Evolutionary conservation across 2,797 vertebrate genomes (phyloP), one percentile per base, ranked within the genome.

Genomic region (Danio jaintianensis): DNA sequence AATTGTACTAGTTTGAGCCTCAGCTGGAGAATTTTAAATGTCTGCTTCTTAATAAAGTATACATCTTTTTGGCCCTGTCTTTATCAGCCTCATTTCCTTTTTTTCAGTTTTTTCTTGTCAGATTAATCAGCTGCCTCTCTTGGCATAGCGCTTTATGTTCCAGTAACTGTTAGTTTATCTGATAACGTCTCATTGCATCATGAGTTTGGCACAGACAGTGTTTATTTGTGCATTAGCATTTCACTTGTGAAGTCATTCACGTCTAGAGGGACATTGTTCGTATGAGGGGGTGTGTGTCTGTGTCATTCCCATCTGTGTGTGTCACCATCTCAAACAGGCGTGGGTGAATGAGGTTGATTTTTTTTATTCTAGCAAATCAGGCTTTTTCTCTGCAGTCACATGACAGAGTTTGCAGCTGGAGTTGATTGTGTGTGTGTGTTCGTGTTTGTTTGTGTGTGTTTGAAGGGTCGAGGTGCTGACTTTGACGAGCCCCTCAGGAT

Each of bases 401-500:
- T 91, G 91, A 90, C 81, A 20, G 0, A 22, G 78, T 42, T 45
- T 83, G 85, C 88, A 89, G 89, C 89, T 90, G 88, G 42, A 77
- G 72, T 83, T 90, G 66, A 84, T 12, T 29, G 29, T 29, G 29
- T 81, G 67, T 79, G 38, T 84, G 66, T 81, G 52, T 84, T 76
- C 78, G 61, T 79, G 77, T 84, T 64, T 85, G 78, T 79, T 22
- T 83, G 48, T 83, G 71, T 87, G 53, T 87, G n/a, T 80, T 58
- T 84, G 83, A 88, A 98, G 97, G 93, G 92, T 72, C 93, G 94
- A 75, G 84, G 92, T 69, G 92, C 91, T 20, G 94, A 95, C 83
- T 96, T 95, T 78, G 95, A 97, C 84, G 97, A 98, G 80, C 93
- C 96, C 0, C 82, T 98, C 80, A 94, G 96, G 90, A 98, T 98